A percentile compares a stretch with the other conserved stretches of the same genome.
These are phyloP conservation scores for Homarus gammarus DNA, from an alignment of 2,888 invertebrate genomes.

Conservation along the genomic window DNA sequence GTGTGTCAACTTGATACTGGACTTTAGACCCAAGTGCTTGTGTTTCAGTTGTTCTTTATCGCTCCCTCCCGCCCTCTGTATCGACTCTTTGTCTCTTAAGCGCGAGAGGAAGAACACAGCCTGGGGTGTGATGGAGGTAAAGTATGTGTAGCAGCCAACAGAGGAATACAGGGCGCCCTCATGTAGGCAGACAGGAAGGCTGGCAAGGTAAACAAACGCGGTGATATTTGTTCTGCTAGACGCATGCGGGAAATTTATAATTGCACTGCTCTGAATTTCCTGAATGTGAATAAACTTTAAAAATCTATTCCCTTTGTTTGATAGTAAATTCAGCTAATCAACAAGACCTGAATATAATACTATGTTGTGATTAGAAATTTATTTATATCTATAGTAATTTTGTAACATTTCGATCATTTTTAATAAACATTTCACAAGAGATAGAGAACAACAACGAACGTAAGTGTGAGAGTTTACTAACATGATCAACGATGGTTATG, in stretches of 20 bases:
- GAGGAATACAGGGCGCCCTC: background rate
- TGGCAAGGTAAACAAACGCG: background rate
- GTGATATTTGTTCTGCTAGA: background rate
- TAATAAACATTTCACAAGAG: slow-evolving; percentile 49
- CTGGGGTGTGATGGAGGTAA: too few species aligned
- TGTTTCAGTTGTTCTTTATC: too few species aligned
- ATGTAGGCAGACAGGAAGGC: background rate
- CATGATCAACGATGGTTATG: slow-evolving; percentile 56
- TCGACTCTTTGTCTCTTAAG: too few species aligned
- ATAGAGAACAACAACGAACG: slow-evolving; percentile 56
- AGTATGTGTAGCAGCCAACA: too few species aligned
- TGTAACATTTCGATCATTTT: slow-evolving; percentile 39
- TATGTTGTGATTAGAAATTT: slow-evolving; percentile 44
- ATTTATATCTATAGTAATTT: slow-evolving; percentile 36
- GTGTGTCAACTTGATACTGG: too few species aligned
- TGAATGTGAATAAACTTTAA: background rate
- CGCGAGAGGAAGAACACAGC: too few species aligned
- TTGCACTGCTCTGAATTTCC: background rate
- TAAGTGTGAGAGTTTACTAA: slow-evolving; percentile 44
- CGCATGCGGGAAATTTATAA: background rate
- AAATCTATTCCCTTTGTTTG: background rate
- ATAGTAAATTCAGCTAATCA: background rate
- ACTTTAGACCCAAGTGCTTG: too few species aligned
- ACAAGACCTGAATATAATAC: slow-evolving; percentile 19
- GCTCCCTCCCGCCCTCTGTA: too few species aligned